phyloP scores from a whole-genome alignment of 2,797 vertebrate species.

The Alcedo atthis region DNA sequence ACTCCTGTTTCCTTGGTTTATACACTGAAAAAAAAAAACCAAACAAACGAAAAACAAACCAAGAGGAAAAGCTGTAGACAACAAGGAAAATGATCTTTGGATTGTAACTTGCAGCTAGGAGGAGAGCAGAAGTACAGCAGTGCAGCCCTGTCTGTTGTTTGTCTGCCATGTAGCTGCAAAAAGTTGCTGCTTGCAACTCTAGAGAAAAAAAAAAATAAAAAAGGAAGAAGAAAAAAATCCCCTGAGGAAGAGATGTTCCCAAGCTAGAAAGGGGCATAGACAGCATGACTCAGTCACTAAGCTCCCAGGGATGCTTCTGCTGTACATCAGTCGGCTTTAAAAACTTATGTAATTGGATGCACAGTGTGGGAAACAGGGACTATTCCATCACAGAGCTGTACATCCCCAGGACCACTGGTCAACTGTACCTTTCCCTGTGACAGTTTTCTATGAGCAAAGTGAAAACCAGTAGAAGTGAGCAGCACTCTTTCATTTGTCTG shows the following conservation, averaged over 20 bases:
- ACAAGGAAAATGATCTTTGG: background rate
- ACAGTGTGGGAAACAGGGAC: background rate
- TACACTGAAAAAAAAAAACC: background rate
- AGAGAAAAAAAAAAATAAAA: background rate
- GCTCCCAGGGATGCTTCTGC: background rate
- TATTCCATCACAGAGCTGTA: accelerated
- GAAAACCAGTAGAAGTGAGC: background rate
- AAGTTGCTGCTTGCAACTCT: background rate
- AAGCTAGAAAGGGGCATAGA: background rate
- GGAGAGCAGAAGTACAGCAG: background rate
- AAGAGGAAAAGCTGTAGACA: background rate
- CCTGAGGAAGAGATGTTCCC: background rate
- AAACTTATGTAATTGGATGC: background rate
- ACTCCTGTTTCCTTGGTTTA: background rate
- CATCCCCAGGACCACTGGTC: background rate
- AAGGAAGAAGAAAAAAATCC: background rate
- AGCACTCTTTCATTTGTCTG: background rate
- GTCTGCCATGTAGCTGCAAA: background rate
- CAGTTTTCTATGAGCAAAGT: background rate
- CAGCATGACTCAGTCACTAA: background rate
- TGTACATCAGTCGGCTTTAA: background rate
- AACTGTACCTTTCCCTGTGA: background rate
- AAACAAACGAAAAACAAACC: no score
- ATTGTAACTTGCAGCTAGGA: background rate
- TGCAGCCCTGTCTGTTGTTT: background rate